These are phyloP conservation scores for Cyclopterus lumpus DNA, from an alignment of 2,797 vertebrate species.

Conservation along the genomic window DNA sequence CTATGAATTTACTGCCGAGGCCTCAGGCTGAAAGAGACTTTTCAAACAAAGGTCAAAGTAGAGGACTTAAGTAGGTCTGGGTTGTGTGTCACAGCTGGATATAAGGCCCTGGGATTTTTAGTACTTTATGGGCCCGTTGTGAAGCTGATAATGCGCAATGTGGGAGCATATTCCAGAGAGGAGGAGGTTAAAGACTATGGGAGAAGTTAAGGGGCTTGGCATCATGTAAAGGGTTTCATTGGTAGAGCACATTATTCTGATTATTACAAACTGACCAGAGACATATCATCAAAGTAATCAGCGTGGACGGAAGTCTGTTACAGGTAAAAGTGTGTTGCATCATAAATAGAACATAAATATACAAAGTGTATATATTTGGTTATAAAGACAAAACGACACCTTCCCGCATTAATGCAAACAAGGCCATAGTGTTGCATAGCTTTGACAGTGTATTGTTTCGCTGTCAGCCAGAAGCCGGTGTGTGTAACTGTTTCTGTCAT, in stretches of 20 bases:
- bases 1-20: conserved; percentile 84
- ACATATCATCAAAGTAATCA: conserved; percentile 21
- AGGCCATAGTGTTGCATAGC: conserved; percentile 76
- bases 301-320: conserved; percentile 5
- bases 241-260: conserved; percentile 26
- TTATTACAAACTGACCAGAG: conserved; percentile 42
- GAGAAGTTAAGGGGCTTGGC: conserved; percentile 50
- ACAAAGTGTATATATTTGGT: conserved; percentile 48
- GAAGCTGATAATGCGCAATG: conserved; percentile 75
- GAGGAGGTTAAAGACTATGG: conserved; percentile 60
- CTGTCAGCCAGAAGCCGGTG: conserved; percentile 78
- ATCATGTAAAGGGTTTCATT: conserved; percentile 48
- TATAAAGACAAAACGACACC: conserved; percentile 37
- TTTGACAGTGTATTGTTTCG: conserved; percentile 80
- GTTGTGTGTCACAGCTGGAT: conserved; percentile 83
- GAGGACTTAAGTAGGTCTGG: conserved; percentile 76
- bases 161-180: conserved; percentile 66
- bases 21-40: conserved; percentile 77
- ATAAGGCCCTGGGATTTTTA: conserved; percentile 74
- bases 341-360: conserved; percentile 47
- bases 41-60: conserved; percentile 79
- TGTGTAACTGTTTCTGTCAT: conserved; percentile 84
- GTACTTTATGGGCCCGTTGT: conserved; percentile 73
- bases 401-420: conserved; percentile 64
- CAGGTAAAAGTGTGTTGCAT: conserved; percentile 23